Conservation (phyloP, 2,797 vertebrate species). For the Danio jaintianensis region DNA sequence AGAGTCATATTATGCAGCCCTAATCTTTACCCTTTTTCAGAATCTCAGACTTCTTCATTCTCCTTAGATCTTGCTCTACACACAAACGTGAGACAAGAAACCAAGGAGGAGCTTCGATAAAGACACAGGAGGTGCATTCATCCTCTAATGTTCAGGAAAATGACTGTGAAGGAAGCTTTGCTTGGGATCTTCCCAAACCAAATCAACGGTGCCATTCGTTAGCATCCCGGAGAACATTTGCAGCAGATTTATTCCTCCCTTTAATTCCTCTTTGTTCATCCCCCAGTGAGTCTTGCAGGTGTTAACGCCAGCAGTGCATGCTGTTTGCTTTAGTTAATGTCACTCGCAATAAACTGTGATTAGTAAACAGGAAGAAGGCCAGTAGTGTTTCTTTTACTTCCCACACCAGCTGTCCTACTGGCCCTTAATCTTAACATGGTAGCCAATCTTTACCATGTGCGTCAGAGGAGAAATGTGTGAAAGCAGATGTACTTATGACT, state of each 20-base stretch:
- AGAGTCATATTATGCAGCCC: no score
- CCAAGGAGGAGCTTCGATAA: constrained; percentile 35
- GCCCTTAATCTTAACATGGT: not conserved
- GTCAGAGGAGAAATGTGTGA: not conserved
- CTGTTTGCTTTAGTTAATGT: not conserved
- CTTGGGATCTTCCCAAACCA: constrained; percentile 28
- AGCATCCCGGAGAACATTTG: constrained; percentile 15
- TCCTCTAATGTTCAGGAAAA: constrained; percentile 40
- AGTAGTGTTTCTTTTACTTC: not conserved
- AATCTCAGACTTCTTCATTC: constrained; percentile 1
- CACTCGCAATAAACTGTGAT: constrained; percentile 23
- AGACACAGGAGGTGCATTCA: constrained; percentile 43
- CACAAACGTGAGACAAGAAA: constrained; percentile 41
- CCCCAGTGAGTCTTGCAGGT: not conserved
- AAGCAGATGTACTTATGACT: not conserved
- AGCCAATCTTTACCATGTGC: not conserved
- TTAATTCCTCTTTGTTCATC: constrained; percentile 17
- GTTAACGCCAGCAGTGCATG: not conserved
- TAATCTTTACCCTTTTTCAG: constrained; percentile 16
- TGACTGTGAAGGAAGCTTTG: not conserved
- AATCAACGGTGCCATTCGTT: constrained; percentile 11
- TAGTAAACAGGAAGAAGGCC: constrained; percentile 20
- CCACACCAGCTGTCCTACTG: not conserved
- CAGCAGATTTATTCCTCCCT: not conserved
- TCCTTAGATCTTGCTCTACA: constrained; percentile 6